Conservation (phyloP, 2,888 invertebrate genomes). For the Eretmocerus hayati region DNA sequence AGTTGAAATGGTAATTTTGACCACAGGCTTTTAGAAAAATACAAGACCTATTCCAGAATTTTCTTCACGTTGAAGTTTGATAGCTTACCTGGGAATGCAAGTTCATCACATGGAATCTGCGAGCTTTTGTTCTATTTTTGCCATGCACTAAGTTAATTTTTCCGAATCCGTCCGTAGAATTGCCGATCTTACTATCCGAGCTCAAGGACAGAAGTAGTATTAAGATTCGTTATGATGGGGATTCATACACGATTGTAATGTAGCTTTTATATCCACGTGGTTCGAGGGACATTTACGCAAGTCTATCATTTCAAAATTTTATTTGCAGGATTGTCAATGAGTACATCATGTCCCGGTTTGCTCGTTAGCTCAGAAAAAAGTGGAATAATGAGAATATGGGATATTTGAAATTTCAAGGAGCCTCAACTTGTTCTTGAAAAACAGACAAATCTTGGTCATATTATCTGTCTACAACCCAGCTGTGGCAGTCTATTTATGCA, state of each 20-base stretch:
- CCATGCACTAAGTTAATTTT: too few relatives aligned
- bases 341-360: constrained; percentile 65
- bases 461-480: constrained; percentile 66
- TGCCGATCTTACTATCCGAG: too few relatives aligned
- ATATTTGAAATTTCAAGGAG: constrained; percentile 45
- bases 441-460: constrained; percentile 57
- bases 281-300: not conserved
- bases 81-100: too few relatives aligned
- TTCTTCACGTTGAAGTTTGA: too few relatives aligned
- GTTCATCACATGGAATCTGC: too few relatives aligned
- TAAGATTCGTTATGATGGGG: too few relatives aligned
- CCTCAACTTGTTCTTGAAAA: constrained; percentile 34
- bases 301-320: not conserved
- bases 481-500: constrained; percentile 78
- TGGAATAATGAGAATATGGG: constrained; percentile 82
- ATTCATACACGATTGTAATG: not conserved
- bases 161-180: too few relatives aligned
- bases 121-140: too few relatives aligned
- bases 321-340: constrained; percentile 62
- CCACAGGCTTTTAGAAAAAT: too few relatives aligned
- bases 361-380: constrained; percentile 75
- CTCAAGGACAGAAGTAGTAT: too few relatives aligned
- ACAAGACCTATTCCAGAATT: too few relatives aligned
- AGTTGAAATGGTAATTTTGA: too few relatives aligned
- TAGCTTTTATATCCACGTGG: not conserved